Conservation (phyloP, 2,113 vertebrate genomes). For the Platanista minor region DNA sequence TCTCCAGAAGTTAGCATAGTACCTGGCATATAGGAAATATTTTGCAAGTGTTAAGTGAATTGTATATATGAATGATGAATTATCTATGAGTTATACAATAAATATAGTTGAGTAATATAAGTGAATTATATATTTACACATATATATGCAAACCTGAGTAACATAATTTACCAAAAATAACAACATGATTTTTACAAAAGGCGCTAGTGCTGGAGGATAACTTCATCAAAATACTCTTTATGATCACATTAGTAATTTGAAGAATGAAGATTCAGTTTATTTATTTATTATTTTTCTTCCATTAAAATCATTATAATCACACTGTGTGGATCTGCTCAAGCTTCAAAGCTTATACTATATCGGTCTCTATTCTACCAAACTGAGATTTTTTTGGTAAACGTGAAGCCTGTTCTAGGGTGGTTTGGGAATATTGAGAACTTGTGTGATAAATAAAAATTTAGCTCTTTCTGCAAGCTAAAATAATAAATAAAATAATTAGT, state of each 20-base stretch:
- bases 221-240: not conserved
- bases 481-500: not conserved
- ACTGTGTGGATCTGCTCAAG: not conserved
- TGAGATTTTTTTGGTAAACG: not conserved
- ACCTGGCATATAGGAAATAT: not conserved
- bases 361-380: not conserved
- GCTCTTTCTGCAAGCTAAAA: not conserved
- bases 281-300: not conserved
- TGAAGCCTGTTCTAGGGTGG: not conserved
- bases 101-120: not conserved
- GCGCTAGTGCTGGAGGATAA: not conserved
- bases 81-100: not conserved
- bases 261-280: not conserved
- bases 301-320: not conserved
- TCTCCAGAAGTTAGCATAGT: not conserved
- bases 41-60: not conserved
- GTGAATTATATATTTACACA: not conserved
- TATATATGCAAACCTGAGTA: not conserved
- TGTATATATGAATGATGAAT: not conserved
- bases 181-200: not conserved
- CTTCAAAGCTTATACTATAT: not conserved
- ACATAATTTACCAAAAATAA: not conserved
- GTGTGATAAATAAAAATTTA: not conserved
- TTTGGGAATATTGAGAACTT: not conserved
- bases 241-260: not conserved